A percentile compares a stretch with the other conserved stretches of the same genome.
These are phyloP conservation scores for Drosophila parvula DNA, from an alignment of 1,140 invertebrate genomes.

Conservation along the genomic window DNA sequence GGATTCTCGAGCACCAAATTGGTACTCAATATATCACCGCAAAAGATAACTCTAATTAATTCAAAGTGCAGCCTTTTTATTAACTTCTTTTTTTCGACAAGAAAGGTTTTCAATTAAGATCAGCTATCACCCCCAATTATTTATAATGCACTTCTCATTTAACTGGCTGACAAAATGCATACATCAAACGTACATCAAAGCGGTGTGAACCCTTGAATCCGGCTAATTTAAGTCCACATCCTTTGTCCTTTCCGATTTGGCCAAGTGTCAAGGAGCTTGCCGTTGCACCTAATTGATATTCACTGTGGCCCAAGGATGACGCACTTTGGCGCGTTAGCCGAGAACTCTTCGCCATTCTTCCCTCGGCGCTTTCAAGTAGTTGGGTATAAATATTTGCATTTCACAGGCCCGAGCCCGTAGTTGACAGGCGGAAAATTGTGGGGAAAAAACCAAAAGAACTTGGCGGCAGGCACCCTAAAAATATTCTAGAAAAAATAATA, in stretches of 20 bases:
- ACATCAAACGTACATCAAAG: slow-evolving; percentile 29
- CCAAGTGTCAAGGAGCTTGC: slow-evolving; percentile 11
- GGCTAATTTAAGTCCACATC: slow-evolving; percentile 24
- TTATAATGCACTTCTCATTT: background rate
- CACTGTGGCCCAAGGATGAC: slow-evolving; percentile 50
- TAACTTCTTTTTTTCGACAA: too few relatives aligned
- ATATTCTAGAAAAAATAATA: slow-evolving; percentile 19
- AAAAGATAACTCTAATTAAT: background rate
- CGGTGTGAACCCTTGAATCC: slow-evolving; percentile 3
- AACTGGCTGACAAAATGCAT: background rate
- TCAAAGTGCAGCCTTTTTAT: background rate
- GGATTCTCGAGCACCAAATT: background rate
- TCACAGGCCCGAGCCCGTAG: slow-evolving; percentile 26
- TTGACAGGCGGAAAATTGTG: slow-evolving; percentile 11
- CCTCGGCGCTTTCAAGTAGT: slow-evolving; percentile 58
- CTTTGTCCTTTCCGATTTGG: slow-evolving; percentile 1
- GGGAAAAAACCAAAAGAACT: slow-evolving; percentile 12
- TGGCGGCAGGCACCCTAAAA: slow-evolving; percentile 37
- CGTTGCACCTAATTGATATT: slow-evolving; percentile 51
- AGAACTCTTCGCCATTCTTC: slow-evolving; percentile 16
- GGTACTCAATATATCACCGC: background rate
- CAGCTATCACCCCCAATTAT: background rate
- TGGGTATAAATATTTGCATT: slow-evolving; percentile 74
- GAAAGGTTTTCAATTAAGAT: background rate
- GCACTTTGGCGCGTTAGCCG: slow-evolving; percentile 36